These are phyloP conservation scores for Pseudochromis fuscus DNA, from an alignment of 2,797 vertebrate species.

Conservation along the genomic window DNA sequence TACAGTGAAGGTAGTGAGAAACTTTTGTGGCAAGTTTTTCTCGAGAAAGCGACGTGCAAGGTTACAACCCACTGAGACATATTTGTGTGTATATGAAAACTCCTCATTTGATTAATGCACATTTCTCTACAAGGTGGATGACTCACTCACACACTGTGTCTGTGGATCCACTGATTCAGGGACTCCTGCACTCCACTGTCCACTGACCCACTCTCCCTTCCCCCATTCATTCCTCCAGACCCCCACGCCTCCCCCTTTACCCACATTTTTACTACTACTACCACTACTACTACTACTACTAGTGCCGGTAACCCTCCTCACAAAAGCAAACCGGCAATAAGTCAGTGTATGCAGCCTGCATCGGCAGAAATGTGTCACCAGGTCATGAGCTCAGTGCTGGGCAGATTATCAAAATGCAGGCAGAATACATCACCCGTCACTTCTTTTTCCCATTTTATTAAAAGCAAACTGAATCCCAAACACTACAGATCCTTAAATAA, in stretches of 20 bases:
- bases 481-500: not conserved
- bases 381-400: slow-evolving; percentile 31
- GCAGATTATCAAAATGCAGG: not conserved
- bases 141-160: slow-evolving; percentile 19
- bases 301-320: slow-evolving; percentile 13
- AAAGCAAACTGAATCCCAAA: not conserved
- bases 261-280: slow-evolving; percentile 48
- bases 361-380: slow-evolving; percentile 53
- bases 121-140: not conserved
- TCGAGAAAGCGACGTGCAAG: too few relatives aligned
- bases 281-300: slow-evolving; percentile 24
- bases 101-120: not conserved
- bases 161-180: slow-evolving; percentile 18
- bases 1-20: too few relatives aligned
- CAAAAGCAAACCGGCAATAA: not conserved
- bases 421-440: not conserved
- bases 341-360: slow-evolving; percentile 1
- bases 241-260: slow-evolving; percentile 44
- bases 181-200: slow-evolving; percentile 20
- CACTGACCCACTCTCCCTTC: slow-evolving; percentile 64
- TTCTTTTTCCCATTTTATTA: not conserved
- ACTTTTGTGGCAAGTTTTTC: too few relatives aligned
- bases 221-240: slow-evolving; percentile 66
- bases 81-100: too few relatives aligned
- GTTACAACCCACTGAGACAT: too few relatives aligned